phyloP scores from a whole-genome alignment of 2,113 vertebrate genomes.

The Tonatia bakeri region DNA sequence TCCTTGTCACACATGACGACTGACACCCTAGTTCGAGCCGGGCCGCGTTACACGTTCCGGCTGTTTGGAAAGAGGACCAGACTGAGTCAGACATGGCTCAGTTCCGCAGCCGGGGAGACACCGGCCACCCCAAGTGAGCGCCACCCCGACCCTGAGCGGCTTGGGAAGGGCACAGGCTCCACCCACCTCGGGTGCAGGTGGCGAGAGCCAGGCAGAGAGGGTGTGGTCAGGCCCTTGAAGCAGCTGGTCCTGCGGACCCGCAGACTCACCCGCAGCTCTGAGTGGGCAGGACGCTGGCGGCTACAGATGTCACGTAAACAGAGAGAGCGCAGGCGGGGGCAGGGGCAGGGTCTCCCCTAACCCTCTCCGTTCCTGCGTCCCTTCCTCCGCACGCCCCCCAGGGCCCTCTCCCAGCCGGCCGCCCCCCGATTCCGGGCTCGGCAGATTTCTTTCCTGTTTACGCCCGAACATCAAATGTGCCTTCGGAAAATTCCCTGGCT shows the following conservation, averaged over 20 bases:
- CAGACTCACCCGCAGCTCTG: background rate
- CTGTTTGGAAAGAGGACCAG: background rate
- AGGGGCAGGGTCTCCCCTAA: background rate
- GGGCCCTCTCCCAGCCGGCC: background rate
- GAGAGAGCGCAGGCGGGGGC: background rate
- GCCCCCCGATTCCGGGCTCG: slow-evolving; percentile 56
- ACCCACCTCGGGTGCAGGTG: fast-evolving
- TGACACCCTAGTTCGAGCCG: background rate
- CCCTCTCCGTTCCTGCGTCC: background rate
- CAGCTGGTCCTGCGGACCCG: fast-evolving
- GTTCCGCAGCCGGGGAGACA: background rate
- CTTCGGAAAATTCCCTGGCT: slow-evolving; percentile 76
- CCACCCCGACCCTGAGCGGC: fast-evolving
- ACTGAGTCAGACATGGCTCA: background rate
- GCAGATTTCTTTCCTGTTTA: slow-evolving; percentile 78
- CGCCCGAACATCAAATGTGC: slow-evolving; percentile 73
- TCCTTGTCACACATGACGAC: fast-evolving
- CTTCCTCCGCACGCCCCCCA: background rate
- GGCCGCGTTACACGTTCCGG: fast-evolving
- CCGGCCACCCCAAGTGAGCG: fast-evolving
- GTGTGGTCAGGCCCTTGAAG: background rate
- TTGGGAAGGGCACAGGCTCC: fast-evolving
- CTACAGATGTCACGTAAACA: background rate
- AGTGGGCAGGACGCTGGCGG: fast-evolving
- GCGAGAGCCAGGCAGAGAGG: fast-evolving